These are phyloP conservation scores for Saccostrea glomerata DNA, from an alignment of 1,140 invertebrate species.

Conservation along the genomic window DNA sequence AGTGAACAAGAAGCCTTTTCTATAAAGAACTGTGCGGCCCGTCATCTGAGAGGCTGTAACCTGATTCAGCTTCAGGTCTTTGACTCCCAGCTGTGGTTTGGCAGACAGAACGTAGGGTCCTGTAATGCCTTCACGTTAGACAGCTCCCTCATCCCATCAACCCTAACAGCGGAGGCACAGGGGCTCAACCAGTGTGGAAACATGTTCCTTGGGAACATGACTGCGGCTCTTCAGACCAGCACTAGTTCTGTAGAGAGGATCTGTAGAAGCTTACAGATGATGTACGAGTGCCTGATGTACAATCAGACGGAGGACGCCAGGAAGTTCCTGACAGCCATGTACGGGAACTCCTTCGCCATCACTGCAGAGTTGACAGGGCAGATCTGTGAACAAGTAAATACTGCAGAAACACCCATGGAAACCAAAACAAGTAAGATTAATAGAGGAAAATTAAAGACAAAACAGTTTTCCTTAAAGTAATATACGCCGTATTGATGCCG, in stretches of 20 bases:
- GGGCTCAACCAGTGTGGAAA: conserved; percentile 15
- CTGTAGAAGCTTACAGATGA: neutral
- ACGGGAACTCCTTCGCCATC: neutral
- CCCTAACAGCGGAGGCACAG: neutral
- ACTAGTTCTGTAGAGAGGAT: neutral
- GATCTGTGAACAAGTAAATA: neutral
- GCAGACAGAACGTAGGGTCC: neutral
- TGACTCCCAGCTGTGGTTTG: conserved; percentile 2
- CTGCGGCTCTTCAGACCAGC: neutral
- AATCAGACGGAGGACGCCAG: neutral
- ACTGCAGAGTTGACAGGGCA: neutral
- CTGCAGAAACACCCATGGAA: neutral
- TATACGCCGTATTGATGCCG: too few relatives aligned
- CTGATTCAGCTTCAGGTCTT: conserved; percentile 24
- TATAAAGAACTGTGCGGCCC: neutral
- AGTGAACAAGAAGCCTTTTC: neutral
- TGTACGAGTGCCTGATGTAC: neutral
- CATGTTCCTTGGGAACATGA: neutral
- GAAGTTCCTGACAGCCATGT: neutral
- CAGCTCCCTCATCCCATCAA: neutral
- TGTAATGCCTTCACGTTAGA: conserved; percentile 18
- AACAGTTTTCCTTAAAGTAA: neutral
- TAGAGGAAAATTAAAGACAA: neutral
- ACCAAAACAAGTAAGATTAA: neutral
- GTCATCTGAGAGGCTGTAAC: conserved; percentile 21